These are phyloP conservation scores for Chelonus formosanus DNA, from an alignment of 2,888 invertebrate species.

Conservation along the genomic window DNA sequence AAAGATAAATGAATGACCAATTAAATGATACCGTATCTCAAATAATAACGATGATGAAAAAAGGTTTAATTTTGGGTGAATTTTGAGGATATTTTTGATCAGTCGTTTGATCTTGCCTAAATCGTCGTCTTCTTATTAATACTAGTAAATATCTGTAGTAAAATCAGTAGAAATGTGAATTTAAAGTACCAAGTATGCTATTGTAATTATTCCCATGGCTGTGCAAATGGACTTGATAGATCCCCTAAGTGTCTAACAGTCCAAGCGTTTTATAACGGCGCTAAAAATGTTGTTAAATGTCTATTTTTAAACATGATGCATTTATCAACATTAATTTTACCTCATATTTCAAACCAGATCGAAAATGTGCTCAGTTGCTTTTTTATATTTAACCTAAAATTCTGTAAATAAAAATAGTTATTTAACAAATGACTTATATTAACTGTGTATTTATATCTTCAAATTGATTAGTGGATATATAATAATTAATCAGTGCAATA, in stretches of 20 bases:
- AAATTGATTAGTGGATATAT: no score
- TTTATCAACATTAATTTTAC: constrained; percentile 37
- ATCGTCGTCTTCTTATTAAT: background rate
- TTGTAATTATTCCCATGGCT: constrained; percentile 39
- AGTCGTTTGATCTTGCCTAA: constrained; percentile 3
- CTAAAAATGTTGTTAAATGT: constrained; percentile 13
- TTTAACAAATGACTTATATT: background rate
- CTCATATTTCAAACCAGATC: constrained; percentile 44
- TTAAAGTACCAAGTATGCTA: constrained; percentile 4
- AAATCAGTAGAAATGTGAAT: background rate
- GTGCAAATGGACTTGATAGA: constrained; percentile 41
- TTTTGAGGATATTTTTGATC: background rate
- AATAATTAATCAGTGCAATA: no score
- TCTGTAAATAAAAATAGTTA: background rate
- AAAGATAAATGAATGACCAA: no score
- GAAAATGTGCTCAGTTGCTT: constrained; percentile 27
- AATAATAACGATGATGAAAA: constrained; percentile 16
- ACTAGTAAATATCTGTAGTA: constrained; percentile 7
- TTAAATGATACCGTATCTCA: constrained; percentile 17
- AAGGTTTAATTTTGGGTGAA: constrained; percentile 18
- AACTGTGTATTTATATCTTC: background rate
- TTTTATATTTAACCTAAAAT: constrained; percentile 32
- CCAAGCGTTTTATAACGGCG: constrained; percentile 29
- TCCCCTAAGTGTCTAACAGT: constrained; percentile 37
- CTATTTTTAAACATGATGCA: constrained; percentile 10